phyloP scores from a whole-genome alignment of 2,113 vertebrate species.

The Apaloderma vittatum region DNA sequence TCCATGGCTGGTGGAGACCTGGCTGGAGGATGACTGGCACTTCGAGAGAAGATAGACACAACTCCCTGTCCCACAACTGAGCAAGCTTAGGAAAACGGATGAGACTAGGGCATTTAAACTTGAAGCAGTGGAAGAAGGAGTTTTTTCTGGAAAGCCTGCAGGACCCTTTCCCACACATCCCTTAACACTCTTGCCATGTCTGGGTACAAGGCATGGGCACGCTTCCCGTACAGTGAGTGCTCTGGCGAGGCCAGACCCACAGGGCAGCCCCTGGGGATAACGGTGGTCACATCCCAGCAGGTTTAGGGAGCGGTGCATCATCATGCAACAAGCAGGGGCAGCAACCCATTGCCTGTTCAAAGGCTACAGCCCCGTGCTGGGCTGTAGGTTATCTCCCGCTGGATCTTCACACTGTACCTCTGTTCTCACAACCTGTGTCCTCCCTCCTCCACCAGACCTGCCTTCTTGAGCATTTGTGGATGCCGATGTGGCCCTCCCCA shows the following conservation, averaged over 20 bases:
- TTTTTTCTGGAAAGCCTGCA: background rate
- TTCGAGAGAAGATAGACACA: background rate
- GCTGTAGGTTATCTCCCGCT: background rate
- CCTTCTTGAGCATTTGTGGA: background rate
- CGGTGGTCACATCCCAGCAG: fast-evolving
- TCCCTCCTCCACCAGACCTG: background rate
- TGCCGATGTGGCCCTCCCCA: background rate
- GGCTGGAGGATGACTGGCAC: background rate
- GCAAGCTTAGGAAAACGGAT: background rate
- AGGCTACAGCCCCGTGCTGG: background rate
- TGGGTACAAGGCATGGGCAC: background rate
- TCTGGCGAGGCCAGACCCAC: background rate
- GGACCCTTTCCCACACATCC: background rate
- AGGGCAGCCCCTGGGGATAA: background rate
- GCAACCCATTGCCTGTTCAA: background rate
- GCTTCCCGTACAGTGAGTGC: background rate
- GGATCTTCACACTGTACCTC: background rate
- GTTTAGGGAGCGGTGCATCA: background rate
- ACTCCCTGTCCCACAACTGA: background rate
- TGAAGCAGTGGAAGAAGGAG: background rate
- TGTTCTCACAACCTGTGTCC: background rate
- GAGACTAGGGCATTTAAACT: background rate
- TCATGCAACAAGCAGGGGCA: background rate
- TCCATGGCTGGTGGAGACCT: background rate
- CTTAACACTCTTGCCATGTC: fast-evolving